These are phyloP conservation scores for Eulemur mongoz DNA, from an alignment of 2,797 vertebrate species.

Conservation along the genomic window DNA sequence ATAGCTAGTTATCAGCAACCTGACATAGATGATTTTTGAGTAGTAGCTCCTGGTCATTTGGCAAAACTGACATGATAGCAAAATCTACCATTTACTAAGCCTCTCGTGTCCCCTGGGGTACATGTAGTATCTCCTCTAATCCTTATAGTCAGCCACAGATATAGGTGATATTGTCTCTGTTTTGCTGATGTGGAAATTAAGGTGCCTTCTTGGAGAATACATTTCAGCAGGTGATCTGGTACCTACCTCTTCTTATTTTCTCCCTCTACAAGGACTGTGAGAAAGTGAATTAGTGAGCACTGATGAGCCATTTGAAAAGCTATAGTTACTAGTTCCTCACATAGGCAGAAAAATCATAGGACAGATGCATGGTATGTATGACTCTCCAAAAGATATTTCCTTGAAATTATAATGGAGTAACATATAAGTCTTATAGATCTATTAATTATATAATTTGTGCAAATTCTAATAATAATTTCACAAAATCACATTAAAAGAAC, in stretches of 20 bases:
- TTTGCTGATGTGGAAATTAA: background rate
- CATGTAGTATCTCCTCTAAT: background rate
- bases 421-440: background rate
- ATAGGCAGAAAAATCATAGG: background rate
- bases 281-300: constrained; percentile 1
- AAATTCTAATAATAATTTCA: constrained; percentile 14
- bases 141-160: background rate
- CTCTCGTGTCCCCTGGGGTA: background rate
- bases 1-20: background rate
- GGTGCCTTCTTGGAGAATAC: background rate
- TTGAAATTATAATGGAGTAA: background rate
- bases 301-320: background rate
- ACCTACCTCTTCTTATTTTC: background rate
- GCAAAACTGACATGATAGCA: background rate
- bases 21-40: background rate
- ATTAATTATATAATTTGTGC: background rate
- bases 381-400: background rate
- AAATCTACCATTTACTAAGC: background rate
- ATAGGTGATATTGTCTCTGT: background rate
- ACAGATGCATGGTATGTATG: background rate
- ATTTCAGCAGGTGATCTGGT: background rate
- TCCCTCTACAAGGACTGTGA: background rate
- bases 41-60: background rate
- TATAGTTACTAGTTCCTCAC: background rate
- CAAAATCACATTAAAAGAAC: background rate